Evolutionary conservation across 2,113 vertebrate genomes (phyloP), one percentile per base, ranked within the genome.

Genomic region (Chroicocephalus ridibundus): DNA sequence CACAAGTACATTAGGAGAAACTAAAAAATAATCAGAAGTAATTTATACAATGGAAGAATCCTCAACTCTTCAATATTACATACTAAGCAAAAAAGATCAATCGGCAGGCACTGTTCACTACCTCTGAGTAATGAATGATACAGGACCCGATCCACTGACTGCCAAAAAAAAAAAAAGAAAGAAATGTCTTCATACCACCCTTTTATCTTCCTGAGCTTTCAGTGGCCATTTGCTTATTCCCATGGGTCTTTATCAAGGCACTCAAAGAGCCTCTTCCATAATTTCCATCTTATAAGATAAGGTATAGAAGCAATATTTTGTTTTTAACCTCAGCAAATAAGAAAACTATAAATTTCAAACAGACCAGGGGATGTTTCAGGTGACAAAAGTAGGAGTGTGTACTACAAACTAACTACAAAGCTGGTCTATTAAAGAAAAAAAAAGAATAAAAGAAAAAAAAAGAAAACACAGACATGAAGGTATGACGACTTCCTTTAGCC

Each of bases 101-200:
- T 13, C 66, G 32, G 31, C 32, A 64, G 61, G 44, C 69, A 36
- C 1, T 57, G 38, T 29, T 75, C 38, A 27, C 76, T 62, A 2
- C 29, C 82, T 65, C 54, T 0, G 0, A 84, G 58, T 3, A 54
- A 47, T 5, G 10, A 65, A 51, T 4, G 26, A 57, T 1, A n/a
- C 34, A 90, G 18, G 19, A 54, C 26, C 44, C 31, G 34, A 88
- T 29, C 54, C 82, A 62, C 27, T 14, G 15, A 17, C 40, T 80
- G 46, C 62, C 57, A 74, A 38, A 69, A 65, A 13, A 4, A 2
- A 36, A 31, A 68, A 57, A 13, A 4, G 27, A 18, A 51, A 65
- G 19, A 79, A 57, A 85, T 9, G 10, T 62, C 32, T 52, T 61
- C 51, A 70, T 10, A 54, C 32, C 32, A 61, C 17, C 21, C 11